Base-by-base conservation (phyloP, 2,113 vertebrate genomes). In the Myiagra hebetior region DNA sequence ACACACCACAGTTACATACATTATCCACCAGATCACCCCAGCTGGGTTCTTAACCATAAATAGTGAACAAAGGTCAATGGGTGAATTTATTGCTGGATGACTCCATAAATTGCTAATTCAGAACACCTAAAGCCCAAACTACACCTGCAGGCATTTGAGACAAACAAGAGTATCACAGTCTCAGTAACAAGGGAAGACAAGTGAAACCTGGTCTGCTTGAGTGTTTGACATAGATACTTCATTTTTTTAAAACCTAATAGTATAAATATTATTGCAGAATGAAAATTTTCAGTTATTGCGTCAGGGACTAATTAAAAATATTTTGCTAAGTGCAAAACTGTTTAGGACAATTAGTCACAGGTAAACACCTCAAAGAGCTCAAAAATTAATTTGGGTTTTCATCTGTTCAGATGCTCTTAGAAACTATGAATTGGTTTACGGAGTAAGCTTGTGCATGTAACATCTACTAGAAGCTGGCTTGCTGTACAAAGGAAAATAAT, bases 61-160 rank as follows among this genome's bases (percentile, higher is more conserved):
- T 24, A 91, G 27, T 70, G 52, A 80, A 74, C 70, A 82, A 81
- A 94, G 93, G 89, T 92, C 93, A 93, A 60, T 52, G 87, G 55
- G 64, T 81, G 85, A 93, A 92, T 81, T 91, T 90, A 96, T 69
- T 73, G 63, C 49, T 89, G 77, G 80, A 49, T 85, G 68, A 94
- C 79, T 96, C 64, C 46, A 87, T 92, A 94, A 96, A 93, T 92
- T 82, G 74, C 83, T 94, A 69, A 87, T 81, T 79, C 80, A 35
- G 28, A 62, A 79, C 60, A 85, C 87, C 69, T 84, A 90, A 90
- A 94, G 30, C 41, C 80, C 64, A 75, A 93, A 89, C 73, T 52
- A 46, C 33, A 96, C 76, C 90, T 93, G 79, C 69, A 94, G 75
- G 86, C 87, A 57, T 67, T 67, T 22, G 31, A 85, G 41, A 78